phyloP scores from a whole-genome alignment of 2,797 vertebrate species.

The Sebastes nivosus region DNA sequence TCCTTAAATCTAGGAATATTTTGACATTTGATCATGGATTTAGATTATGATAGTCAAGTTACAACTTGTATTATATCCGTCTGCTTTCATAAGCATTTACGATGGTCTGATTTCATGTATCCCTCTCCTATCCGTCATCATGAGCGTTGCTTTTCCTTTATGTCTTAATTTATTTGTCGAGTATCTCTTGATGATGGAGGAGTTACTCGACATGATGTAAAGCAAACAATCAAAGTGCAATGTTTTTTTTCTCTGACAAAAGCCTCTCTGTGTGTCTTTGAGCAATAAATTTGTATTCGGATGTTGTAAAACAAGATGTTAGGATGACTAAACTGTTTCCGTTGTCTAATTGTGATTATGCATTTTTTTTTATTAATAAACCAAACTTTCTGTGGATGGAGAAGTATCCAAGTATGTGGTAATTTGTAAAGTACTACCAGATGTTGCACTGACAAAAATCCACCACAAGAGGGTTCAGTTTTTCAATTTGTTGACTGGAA shows the following conservation, averaged over 20 bases:
- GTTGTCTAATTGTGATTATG: not conserved
- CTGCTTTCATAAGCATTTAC: not conserved
- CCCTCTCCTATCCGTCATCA: not conserved
- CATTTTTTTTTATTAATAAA: not conserved
- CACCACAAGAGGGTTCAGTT: conserved; percentile 34
- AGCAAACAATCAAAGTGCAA: conserved; percentile 16
- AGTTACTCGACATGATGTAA: not conserved
- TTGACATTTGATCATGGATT: not conserved
- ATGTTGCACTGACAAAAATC: conserved; percentile 13
- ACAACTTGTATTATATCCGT: not conserved
- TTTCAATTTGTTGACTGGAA: not conserved
- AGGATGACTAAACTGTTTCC: not conserved
- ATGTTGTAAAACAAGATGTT: conserved; percentile 14
- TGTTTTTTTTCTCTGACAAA: conserved; percentile 5
- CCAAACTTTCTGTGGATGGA: not conserved
- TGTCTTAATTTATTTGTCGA: conserved; percentile 61
- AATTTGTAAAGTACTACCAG: not conserved
- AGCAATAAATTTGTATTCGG: not conserved
- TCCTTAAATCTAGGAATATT: not conserved
- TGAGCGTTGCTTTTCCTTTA: conserved; percentile 4
- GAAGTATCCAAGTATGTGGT: not conserved
- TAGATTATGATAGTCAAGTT: not conserved
- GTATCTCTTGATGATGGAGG: conserved; percentile 1
- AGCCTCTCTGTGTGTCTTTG: not conserved
- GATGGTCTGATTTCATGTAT: not conserved